phyloP scores from a whole-genome alignment of 1,140 invertebrate genomes.

The Propsilocerus akamusi region DNA sequence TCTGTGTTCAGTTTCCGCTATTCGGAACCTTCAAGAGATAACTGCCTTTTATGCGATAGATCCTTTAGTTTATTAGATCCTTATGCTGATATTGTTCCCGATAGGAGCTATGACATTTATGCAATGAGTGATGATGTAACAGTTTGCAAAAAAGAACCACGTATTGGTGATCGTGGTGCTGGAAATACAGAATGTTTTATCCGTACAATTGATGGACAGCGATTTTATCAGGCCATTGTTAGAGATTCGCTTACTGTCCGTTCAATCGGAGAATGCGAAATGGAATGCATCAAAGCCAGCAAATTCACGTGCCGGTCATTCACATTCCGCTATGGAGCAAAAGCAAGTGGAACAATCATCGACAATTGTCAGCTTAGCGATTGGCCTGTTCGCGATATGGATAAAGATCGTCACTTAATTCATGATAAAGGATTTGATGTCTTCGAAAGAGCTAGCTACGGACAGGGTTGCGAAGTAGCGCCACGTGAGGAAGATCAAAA shows the following conservation, averaged over 20 bases:
- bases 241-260: constrained; percentile 40
- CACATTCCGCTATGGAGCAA: constrained; percentile 48
- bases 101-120: constrained; percentile 62
- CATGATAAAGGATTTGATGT: constrained; percentile 45
- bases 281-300: constrained; percentile 42
- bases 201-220: constrained; percentile 48
- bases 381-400: constrained; percentile 41
- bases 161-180: constrained; percentile 6
- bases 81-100: constrained; percentile 49
- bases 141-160: constrained; percentile 23
- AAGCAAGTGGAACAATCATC: constrained; percentile 34
- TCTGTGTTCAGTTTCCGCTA: constrained; percentile 56
- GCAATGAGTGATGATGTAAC: constrained; percentile 38
- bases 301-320: constrained; percentile 59
- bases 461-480: constrained; percentile 52
- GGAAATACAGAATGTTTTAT: constrained; percentile 53
- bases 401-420: constrained; percentile 31
- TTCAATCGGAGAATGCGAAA: constrained; percentile 53
- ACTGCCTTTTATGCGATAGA: constrained; percentile 52
- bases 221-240: constrained; percentile 37
- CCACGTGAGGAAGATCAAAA: constrained; percentile 27
- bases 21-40: constrained; percentile 29
- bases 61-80: constrained; percentile 44
- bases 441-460: constrained; percentile 58
- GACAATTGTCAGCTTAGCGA: constrained; percentile 57